Percentiles rank a stretch among this genome's conserved stretches.
Conservation (phyloP, 2,113 vertebrate genomes). For the Calidris pygmaea region DNA sequence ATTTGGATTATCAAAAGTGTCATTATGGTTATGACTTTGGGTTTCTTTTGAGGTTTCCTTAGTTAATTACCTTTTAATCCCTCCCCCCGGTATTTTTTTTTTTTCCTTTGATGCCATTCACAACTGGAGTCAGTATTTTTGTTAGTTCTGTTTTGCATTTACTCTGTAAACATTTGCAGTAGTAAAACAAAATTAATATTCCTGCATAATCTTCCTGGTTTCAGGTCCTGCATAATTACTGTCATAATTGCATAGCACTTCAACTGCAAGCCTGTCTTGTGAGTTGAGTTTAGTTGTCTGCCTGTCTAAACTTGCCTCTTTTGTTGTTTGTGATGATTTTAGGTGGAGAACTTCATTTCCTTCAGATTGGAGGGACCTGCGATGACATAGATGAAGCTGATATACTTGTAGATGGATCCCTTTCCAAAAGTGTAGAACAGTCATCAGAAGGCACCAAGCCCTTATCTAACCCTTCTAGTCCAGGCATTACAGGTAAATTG, state of each 20-base stretch:
- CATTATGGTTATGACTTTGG: background rate
- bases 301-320: background rate
- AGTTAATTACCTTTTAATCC: background rate
- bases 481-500: slow-evolving; percentile 90
- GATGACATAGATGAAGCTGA: slow-evolving; percentile 96
- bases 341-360: slow-evolving; percentile 99
- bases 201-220: background rate
- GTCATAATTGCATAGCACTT: background rate
- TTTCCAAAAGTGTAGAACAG: slow-evolving; percentile 91
- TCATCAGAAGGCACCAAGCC: slow-evolving; percentile 91
- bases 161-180: background rate
- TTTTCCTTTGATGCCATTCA: background rate
- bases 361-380: slow-evolving; percentile 98
- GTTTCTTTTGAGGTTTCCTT: background rate
- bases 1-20: background rate
- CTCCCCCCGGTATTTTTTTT: background rate
- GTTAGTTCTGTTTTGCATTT: background rate
- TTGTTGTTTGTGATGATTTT: slow-evolving; percentile 17
- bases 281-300: background rate
- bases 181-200: background rate
- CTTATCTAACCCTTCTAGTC: slow-evolving; percentile 95
- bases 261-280: background rate
- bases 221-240: background rate
- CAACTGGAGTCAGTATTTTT: background rate
- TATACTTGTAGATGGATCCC: slow-evolving; percentile 96